Evolutionary conservation across 2,888 invertebrate species (phyloP).

Genomic region (Drosophila paramelanica): DNA sequence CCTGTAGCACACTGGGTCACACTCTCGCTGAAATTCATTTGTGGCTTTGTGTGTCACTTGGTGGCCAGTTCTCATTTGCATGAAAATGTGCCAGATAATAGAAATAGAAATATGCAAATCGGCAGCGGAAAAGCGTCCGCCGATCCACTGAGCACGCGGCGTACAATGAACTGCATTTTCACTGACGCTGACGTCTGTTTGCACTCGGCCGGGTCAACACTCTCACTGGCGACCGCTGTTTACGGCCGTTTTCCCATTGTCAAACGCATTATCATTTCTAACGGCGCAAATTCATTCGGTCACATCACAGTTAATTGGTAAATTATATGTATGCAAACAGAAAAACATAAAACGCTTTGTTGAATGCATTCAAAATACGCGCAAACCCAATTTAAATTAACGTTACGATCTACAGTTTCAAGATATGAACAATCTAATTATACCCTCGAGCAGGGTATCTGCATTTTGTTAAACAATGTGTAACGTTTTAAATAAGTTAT

Average conservation of each 20-base stretch:
- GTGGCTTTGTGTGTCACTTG: conserved; percentile 40
- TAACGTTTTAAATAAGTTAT: background rate
- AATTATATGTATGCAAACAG: conserved; percentile 41
- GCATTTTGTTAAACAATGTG: background rate
- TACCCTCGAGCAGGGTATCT: background rate
- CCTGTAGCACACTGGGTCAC: conserved; percentile 23
- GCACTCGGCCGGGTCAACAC: conserved; percentile 11
- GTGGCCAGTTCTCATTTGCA: conserved; percentile 37
- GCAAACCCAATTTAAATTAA: background rate
- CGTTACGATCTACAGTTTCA: background rate
- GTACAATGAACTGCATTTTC: conserved; percentile 31
- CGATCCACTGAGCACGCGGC: conserved; percentile 19
- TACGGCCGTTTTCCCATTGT: conserved; percentile 15
- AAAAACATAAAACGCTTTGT: conserved; percentile 14
- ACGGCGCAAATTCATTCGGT: conserved; percentile 33
- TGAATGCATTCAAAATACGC: conserved; percentile 3
- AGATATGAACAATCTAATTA: background rate
- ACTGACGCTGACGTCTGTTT: background rate
- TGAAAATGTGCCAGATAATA: conserved; percentile 32
- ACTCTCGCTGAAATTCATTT: conserved; percentile 46
- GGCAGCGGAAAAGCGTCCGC: conserved; percentile 38
- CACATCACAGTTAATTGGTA: conserved; percentile 40
- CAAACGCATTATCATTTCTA: conserved; percentile 37
- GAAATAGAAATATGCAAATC: conserved; percentile 41
- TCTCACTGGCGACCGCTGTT: conserved; percentile 7